Base-by-base conservation (phyloP, 1,140 invertebrate genomes). In the Diorhabda sublineata region DNA sequence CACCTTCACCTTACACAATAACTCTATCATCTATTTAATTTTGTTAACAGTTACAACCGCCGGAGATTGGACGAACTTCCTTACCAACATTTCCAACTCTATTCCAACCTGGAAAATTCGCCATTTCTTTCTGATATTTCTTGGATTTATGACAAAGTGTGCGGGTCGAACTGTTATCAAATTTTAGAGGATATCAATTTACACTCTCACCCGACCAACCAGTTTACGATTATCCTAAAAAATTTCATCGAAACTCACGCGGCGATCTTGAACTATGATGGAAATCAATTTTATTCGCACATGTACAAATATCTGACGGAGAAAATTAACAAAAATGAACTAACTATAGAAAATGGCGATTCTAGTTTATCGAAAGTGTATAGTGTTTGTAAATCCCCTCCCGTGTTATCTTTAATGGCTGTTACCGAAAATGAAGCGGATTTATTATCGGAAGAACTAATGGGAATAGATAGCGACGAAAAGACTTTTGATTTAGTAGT, bases 21-120 rank as follows among this genome's bases (percentile, higher is more conserved):
- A 26, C 26, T 26, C 26, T 26, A 26, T 26, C 26, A 26, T 26
- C 26, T 52, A 52, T 2, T 52, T 3, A 52, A 61, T 42, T 63
- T 58, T 56, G 7, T 68, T 83, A 83, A 45, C 78, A 90, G 89
- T 77, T 90, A 89, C 79, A 93, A 94, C 80, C 85, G 87, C n/a
- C 82, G 93, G 78, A 92, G 91, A 82, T 82, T 93, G 58, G 91
- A 92, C 80, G 92, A 95, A 82, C 83, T 95, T 58, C 92, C 93
- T 64, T 91, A 88, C 82, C 91, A 93, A 72, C 82, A 79, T 63
- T 77, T 75, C 69, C 75, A 81, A 63, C 60, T 81, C 41, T 61
- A 79, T 75, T 61, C 74, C 74, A 65, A 77, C 52, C 74, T 83
- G 7, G 74, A 79, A 52, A 70, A 74, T 52, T 81, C 77, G 42